Conservation (phyloP, 23 tunicate genomes). For the Halocynthia aurantium region DNA sequence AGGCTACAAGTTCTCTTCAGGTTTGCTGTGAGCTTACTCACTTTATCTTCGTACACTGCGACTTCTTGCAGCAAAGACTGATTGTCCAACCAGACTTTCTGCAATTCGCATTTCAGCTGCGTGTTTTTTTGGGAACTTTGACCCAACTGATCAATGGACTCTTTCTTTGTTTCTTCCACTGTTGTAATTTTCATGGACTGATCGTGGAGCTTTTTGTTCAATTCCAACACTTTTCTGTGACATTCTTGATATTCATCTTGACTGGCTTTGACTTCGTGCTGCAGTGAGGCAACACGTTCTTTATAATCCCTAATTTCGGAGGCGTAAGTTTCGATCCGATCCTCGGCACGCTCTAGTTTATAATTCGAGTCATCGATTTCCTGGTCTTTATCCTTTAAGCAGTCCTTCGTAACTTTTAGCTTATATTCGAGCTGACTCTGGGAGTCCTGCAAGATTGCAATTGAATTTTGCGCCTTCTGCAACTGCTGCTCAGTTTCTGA, state of each 20-base stretch:
- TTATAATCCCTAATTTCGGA: slow-evolving; percentile 50
- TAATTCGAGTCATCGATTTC: slow-evolving; percentile 26
- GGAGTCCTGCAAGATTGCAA: slow-evolving; percentile 44
- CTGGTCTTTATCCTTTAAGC: slow-evolving; percentile 6
- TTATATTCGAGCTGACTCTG: slow-evolving; percentile 24
- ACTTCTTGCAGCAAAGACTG: slow-evolving; percentile 86
- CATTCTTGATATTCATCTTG: slow-evolving; percentile 78
- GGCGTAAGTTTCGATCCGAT: slow-evolving; percentile 27
- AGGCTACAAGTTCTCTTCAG: slow-evolving; percentile 42
- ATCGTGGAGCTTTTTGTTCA: slow-evolving; percentile 60
- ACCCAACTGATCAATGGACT: slow-evolving; percentile 82
- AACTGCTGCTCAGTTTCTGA: slow-evolving; percentile 48
- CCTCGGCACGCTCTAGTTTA: slow-evolving; percentile 21
- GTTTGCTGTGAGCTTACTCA: slow-evolving; percentile 51
- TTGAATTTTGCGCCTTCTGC: slow-evolving; percentile 13
- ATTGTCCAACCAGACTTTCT: slow-evolving; percentile 78
- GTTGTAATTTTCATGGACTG: slow-evolving; percentile 63
- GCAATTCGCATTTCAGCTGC: slow-evolving; percentile 64
- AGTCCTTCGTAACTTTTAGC: slow-evolving; percentile 18
- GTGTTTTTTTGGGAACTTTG: slow-evolving; percentile 77
- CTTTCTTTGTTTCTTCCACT: slow-evolving; percentile 70
- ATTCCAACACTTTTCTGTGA: slow-evolving; percentile 51
- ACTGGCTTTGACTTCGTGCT: slow-evolving; percentile 66
- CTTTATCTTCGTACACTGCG: slow-evolving; percentile 85
- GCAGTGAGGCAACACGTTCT: slow-evolving; percentile 37